Conservation (phyloP, 2,888 invertebrate species). For the Plebejus anna region DNA sequence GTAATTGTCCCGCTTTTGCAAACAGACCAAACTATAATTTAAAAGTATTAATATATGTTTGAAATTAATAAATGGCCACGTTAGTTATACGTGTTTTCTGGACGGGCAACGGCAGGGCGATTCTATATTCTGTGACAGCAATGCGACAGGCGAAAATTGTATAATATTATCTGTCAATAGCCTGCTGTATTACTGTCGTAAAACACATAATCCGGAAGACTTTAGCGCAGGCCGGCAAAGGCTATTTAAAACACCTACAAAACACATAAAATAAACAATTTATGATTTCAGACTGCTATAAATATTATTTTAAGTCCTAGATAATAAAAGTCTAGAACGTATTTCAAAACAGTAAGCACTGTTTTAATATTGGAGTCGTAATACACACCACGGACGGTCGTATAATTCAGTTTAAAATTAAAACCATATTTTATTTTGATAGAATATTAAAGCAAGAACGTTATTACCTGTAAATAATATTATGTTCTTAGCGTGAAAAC, state of each 20-base stretch:
- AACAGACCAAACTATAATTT: no score
- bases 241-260: not conserved
- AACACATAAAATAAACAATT: not conserved
- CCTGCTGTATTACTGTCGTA: not conserved
- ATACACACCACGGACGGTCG: not conserved
- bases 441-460: not conserved
- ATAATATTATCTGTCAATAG: not conserved
- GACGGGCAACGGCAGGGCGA: no score
- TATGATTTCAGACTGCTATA: not conserved
- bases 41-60: no score
- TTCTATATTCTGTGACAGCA: no score
- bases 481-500: not conserved
- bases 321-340: not conserved
- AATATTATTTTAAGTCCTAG: not conserved
- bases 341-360: not conserved
- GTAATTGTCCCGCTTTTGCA: no score
- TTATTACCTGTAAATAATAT: not conserved
- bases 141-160: no score
- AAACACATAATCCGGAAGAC: not conserved
- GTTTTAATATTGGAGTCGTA: not conserved
- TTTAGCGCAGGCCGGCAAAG: not conserved
- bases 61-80: no score
- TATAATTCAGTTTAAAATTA: not conserved
- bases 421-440: conserved; percentile 3
- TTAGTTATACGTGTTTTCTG: no score